These are phyloP conservation scores for Andinoacara biseriatus DNA, from an alignment of 2,113 vertebrate genomes.

Conservation along the genomic window DNA sequence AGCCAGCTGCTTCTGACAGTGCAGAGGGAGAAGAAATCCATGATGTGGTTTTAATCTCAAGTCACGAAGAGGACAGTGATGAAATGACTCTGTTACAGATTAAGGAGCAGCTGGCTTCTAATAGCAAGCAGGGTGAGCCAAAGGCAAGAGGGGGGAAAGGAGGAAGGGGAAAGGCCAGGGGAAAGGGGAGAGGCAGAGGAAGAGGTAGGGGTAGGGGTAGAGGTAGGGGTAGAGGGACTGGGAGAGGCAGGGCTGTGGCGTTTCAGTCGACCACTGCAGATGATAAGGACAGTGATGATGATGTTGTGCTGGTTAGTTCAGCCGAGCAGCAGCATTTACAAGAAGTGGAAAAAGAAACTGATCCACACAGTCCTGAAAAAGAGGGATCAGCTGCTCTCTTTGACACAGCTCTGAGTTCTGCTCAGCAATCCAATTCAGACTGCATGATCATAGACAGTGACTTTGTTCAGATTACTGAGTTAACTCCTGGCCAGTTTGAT, in stretches of 20 bases:
- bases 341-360: constrained; percentile 61
- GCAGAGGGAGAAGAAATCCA: background rate
- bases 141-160: constrained; percentile 31
- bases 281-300: constrained; percentile 62
- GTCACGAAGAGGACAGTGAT: constrained; percentile 82
- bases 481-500: constrained; percentile 60
- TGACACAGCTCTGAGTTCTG: constrained; percentile 63
- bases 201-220: constrained; percentile 52
- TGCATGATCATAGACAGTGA: constrained; percentile 63
- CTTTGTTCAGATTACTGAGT: constrained; percentile 46
- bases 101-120: constrained; percentile 73
- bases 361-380: constrained; percentile 26
- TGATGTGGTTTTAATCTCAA: constrained; percentile 65
- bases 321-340: constrained; percentile 54
- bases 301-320: constrained; percentile 50
- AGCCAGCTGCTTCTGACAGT: background rate
- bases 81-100: constrained; percentile 81
- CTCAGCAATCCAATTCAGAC: constrained; percentile 68
- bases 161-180: constrained; percentile 62
- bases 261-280: constrained; percentile 52
- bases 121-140: constrained; percentile 54
- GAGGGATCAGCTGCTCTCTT: constrained; percentile 50
- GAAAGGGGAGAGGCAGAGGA: constrained; percentile 52
- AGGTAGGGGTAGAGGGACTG: constrained; percentile 51
- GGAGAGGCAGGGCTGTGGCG: constrained; percentile 56